phyloP scores from a whole-genome alignment of 2,888 invertebrate species.

The Parnassius mnemosyne region DNA sequence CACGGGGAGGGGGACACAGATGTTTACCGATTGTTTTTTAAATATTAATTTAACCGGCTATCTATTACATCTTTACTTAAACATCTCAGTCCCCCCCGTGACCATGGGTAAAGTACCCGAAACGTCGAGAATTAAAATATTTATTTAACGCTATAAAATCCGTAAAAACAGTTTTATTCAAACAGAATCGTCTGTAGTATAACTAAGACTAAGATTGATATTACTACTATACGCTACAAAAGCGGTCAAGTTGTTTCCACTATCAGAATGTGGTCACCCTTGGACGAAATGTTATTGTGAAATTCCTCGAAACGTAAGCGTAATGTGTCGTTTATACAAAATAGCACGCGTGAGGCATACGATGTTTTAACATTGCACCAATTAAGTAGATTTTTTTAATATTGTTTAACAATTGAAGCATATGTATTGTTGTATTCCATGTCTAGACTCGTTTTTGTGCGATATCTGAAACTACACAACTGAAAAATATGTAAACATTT shows the following conservation, averaged over 20 bases:
- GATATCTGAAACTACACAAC: too few species aligned
- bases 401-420: neutral
- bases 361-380: conserved; percentile 1
- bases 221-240: neutral
- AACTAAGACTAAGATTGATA: neutral
- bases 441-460: too few species aligned
- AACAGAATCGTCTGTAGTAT: neutral
- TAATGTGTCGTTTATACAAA: conserved; percentile 8
- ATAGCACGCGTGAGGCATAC: conserved; percentile 9
- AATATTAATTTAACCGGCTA: too few species aligned
- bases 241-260: conserved; percentile 2
- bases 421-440: neutral
- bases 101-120: too few species aligned
- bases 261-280: conserved; percentile 25
- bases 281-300: conserved; percentile 19
- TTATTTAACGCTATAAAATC: too few species aligned
- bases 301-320: conserved; percentile 4
- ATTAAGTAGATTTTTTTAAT: neutral
- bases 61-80: too few species aligned
- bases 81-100: too few species aligned
- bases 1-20: too few species aligned
- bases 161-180: too few species aligned
- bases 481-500: too few species aligned
- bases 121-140: too few species aligned
- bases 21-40: too few species aligned